Evolutionary conservation across 1,140 invertebrate genomes (phyloP).

Genomic region (Diachasma alloeum): DNA sequence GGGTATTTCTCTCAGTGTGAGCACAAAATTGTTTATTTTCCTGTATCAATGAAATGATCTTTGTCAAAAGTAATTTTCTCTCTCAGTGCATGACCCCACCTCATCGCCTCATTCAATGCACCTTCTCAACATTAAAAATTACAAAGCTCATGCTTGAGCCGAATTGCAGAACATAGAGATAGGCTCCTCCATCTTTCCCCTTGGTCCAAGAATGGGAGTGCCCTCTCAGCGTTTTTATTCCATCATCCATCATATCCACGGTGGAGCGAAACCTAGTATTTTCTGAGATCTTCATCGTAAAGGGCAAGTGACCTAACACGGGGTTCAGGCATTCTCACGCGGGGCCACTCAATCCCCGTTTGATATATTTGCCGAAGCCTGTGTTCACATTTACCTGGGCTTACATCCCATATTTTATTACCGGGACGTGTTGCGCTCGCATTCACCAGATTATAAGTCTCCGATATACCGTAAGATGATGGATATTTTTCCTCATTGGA

Average conservation of each 20-base stretch:
- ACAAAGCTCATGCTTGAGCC: neutral
- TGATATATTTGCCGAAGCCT: neutral
- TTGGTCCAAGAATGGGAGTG: neutral
- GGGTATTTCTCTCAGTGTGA: too few relatives aligned
- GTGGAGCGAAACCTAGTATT: neutral
- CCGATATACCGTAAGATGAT: neutral
- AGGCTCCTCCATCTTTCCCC: constrained; percentile 16
- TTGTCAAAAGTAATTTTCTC: too few relatives aligned
- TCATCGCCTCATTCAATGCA: constrained; percentile 20
- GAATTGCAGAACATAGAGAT: neutral
- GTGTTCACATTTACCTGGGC: neutral
- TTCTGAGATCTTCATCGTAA: constrained; percentile 3
- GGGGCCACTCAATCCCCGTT: constrained; percentile 28
- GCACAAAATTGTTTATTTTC: too few relatives aligned
- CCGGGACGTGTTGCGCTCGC: neutral
- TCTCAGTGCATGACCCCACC: too few relatives aligned
- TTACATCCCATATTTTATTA: neutral
- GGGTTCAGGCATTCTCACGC: constrained; percentile 22
- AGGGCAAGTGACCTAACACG: neutral
- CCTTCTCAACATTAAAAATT: neutral
- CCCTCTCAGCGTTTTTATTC: constrained; percentile 19
- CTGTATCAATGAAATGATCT: too few relatives aligned
- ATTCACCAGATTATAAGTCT: neutral
- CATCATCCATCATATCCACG: constrained; percentile 1
- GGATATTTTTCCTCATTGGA: neutral